Evolutionary conservation across 2,888 invertebrate species (phyloP), one percentile per base, ranked within the genome.

Genomic region (Tetragnatha montana): DNA sequence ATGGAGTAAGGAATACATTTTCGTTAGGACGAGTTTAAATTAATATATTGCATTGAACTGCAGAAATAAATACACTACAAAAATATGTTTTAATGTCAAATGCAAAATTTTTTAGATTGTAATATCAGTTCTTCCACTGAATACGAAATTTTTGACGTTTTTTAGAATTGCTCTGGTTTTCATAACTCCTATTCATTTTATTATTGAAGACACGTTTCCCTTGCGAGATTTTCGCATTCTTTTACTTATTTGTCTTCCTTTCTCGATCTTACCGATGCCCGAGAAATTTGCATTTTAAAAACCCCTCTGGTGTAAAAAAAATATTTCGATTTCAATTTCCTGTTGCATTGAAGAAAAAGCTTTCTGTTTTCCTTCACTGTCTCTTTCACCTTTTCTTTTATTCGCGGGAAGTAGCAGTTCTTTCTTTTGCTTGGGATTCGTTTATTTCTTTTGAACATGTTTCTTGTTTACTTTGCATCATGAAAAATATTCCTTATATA

Each of bases 241-340:
- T 60, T 60, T 60, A 17, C 17, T 60, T 6, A 3, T 60, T 60
- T 60, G 35, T 35, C 35, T 35, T 35, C 60, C 60, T 60, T 79
- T 51, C 78, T 21, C 60, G 51, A 22, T 79, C 78, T 35, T 35
- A 35, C 35, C 78, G 14, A 60, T 21, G 60, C 60, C 50, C 60
- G 60, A 60, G 21, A 22, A 51, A 79, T 79, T 79, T 79, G 78
- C 78, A 79, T 79, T 79, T 79, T 79, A 60, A 60, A 79, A 79
- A 79, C 60, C 60, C 51, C 60, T 79, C 60, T 60, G 60, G 51
- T 19, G 35, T 60, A 79, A 79, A 19, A 35, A n/a, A 79, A 19
- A 79, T 79, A 79, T 51, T 60, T 47, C 78, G 60, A 79, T 79
- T 79, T 60, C 78, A 79, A 79, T 79, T 79, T 79, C 78, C 60